phyloP scores from a whole-genome alignment of 2,797 vertebrate genomes.

The Alfaro cultratus region DNA sequence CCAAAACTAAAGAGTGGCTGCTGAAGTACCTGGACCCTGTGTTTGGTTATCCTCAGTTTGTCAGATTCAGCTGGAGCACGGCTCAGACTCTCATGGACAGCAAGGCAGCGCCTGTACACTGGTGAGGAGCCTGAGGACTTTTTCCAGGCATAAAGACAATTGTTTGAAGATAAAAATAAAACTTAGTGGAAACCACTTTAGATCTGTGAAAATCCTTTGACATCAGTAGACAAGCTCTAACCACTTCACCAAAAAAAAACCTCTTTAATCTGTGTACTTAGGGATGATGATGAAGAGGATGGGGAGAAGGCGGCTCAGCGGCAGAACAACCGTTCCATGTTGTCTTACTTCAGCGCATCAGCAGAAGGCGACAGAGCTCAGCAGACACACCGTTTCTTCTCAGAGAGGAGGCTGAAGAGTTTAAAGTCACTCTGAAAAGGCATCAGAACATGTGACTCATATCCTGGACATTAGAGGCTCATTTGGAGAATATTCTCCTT shows the following conservation, averaged over 20 bases:
- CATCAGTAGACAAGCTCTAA: conserved; percentile 21
- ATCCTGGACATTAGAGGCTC: not conserved
- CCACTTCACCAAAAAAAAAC: conserved; percentile 4
- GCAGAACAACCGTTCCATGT: conserved; percentile 74
- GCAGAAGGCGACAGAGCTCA: conserved; percentile 33
- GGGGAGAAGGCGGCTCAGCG: conserved; percentile 73
- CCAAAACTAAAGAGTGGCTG: conserved; percentile 92
- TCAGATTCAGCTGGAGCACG: conserved; percentile 95
- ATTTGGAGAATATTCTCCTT: not conserved
- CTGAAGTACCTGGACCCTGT: conserved; percentile 85
- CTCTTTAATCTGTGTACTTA: conserved; percentile 42
- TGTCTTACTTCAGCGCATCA: conserved; percentile 78
- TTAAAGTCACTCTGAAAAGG: conserved; percentile 65
- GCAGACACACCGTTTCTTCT: conserved; percentile 71
- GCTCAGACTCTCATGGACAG: conserved; percentile 88
- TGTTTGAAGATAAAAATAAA: not conserved
- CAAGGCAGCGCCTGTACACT: conserved; percentile 82
- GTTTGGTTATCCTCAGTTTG: conserved; percentile 93
- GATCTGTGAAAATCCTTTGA: conserved; percentile 44
- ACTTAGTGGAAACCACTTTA: conserved; percentile 35
- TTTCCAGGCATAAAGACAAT: not conserved
- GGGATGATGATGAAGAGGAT: conserved; percentile 80
- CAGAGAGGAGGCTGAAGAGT: conserved; percentile 68
- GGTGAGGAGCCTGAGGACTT: conserved; percentile 74
- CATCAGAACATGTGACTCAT: not conserved